Evolutionary conservation across 2,797 vertebrate species (phyloP), one percentile per base, ranked within the genome.

Genomic region (Chiroxiphia lanceolata): DNA sequence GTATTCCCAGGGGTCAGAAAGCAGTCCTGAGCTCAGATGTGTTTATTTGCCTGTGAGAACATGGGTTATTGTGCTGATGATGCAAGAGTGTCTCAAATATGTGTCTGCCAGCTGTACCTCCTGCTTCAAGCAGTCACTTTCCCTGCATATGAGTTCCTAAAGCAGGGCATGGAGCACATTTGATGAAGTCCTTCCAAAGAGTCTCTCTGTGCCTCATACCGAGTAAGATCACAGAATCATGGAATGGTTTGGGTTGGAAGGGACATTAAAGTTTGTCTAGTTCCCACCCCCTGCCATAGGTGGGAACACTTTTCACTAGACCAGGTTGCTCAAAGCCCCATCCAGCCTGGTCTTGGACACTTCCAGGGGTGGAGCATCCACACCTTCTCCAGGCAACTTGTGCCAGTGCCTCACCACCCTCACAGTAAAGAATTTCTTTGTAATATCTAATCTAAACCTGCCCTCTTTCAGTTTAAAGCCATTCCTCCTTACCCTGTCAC

Each of bases 21-120:
- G n/a, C 38, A 34, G 15, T 83, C 67, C 90, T 84, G 86, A 89
- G 47, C 76, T 88, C 87, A 94, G 78, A 78, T 78, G 61, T 71
- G 80, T 78, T 85, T 57, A 38, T 78, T 69, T 83, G 56, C 82
- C 60, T 9, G 1, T 53, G 74, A 92, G 59, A 83, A 51, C 18
- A 15, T 33, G 51, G 50, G 18, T 89, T 3, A 4, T 80, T 77
- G 64, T 68, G 69, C 51, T 84, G 75, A 34, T 57, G 68, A 14
- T 56, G 64, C 50, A 67, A 1, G 3, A 83, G 27, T 25, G 56
- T 74, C 82, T 65, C 59, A 17, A 31, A 15, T 64, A 19, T 0
- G 0, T 27, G 34, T 84, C 54, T 87, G 70, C 71, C 63, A 90
- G 53, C 68, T 83, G 36, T 38, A 78, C 34, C 36, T 82, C 40